Base-by-base conservation (phyloP, 2,113 vertebrate species). In the Euleptes europaea region DNA sequence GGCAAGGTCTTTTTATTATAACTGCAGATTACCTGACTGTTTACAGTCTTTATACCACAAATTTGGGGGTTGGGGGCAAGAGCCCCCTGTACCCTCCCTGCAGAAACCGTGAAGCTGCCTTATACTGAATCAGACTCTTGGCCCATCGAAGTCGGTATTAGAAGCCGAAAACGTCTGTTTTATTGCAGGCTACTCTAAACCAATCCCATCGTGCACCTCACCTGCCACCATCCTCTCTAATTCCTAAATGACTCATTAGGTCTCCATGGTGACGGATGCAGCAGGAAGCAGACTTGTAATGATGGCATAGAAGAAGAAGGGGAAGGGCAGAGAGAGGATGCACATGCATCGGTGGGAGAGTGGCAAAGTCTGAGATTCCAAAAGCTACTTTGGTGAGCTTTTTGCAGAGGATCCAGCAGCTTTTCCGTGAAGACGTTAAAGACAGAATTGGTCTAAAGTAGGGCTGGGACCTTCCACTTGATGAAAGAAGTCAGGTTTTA, bases 181-280 rank as follows among this genome's bases (percentile, higher is more conserved):
- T 31, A 49, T 44, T 57, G 66, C 38, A 12, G 17, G 31, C 5
- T 4, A 42, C 31, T 79, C 33, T 15, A 72, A 21, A 54, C 67
- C 84, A 63, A 70, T 72, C 75, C 84, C 84, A 63, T 79, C 76
- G 44, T 85, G 83, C 83, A 69, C 63, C 9, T 54, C 31, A 23
- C 63, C 84, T 70, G 67, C 84, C 67, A 47, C 54, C 42, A 28
- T 33, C 84, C 38, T 47, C 67, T 47, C 51, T 63, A 60, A 63
- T 72, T 49, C 77, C 76, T 85, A 72, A 85, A 70, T 85, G 84
- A 85, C 51, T 85, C 67, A 79, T 85, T 73, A 66, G 13, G n/a
- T 85, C 77, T 73, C 84, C 84, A 85, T 85, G 84, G 84, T 11
- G n/a, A 85, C 21, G 12, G 84, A 80, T 73, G 76, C 69, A 49